Evolutionary conservation across 1,140 invertebrate species (phyloP).

Genomic region (Drosophila albomicans): DNA sequence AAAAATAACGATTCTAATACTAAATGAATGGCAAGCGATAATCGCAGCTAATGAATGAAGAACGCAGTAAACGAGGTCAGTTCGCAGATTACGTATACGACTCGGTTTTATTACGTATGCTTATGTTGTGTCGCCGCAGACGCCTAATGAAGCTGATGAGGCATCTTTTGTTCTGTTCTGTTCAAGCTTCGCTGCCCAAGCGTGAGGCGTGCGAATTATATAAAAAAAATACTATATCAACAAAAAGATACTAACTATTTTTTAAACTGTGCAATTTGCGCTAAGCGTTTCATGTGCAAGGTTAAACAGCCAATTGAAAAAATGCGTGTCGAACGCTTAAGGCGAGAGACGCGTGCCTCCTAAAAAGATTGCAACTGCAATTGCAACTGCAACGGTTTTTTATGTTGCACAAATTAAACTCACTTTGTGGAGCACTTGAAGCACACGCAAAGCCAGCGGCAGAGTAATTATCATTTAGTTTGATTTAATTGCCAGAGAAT

Average conservation of each 20-base stretch:
- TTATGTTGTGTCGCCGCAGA: conserved; percentile 8
- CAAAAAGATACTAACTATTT: conserved; percentile 27
- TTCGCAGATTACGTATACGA: conserved; percentile 14
- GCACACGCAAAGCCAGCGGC: conserved; percentile 19
- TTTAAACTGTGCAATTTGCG: conserved; percentile 44
- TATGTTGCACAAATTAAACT: conserved; percentile 1
- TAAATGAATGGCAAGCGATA: conserved; percentile 4
- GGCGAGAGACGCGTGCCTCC: conserved; percentile 22
- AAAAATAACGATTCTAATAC: too few relatives aligned
- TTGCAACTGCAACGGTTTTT: not conserved
- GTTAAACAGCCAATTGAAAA: conserved; percentile 10
- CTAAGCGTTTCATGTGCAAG: conserved; percentile 23
- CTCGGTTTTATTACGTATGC: conserved; percentile 1
- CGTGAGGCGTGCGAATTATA: conserved; percentile 31
- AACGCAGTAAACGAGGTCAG: conserved; percentile 37
- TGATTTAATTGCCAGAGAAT: conserved; percentile 45
- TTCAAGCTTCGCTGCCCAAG: conserved; percentile 7
- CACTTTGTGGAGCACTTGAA: conserved; percentile 21
- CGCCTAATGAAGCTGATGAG: conserved; percentile 33
- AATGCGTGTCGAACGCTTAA: not conserved
- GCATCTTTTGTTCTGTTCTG: conserved; percentile 29
- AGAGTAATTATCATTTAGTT: conserved; percentile 38
- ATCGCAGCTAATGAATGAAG: conserved; percentile 26
- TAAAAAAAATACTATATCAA: not conserved
- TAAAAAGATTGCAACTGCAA: not conserved